Evolutionary conservation across 1,140 invertebrate species (phyloP), one percentile per base, ranked within the genome.

Genomic region (Dreissena rostriformis): DNA sequence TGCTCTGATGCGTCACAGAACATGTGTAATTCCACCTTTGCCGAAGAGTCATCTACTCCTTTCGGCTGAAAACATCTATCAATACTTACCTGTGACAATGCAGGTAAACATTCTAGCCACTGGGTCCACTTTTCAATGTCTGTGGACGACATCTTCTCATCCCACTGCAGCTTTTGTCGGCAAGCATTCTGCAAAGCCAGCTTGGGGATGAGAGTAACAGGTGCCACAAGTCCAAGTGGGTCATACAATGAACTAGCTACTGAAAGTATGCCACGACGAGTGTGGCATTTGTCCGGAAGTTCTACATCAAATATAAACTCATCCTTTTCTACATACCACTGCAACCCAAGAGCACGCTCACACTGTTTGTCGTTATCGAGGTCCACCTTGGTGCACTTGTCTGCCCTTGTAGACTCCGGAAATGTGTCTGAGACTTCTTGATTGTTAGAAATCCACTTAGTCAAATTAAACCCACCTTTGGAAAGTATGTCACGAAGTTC

Each of bases 171-270:
- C 8, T 63, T 74, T 6, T 63, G 12, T 0, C 51, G 14, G 84
- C 86, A 87, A 14, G 86, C 51, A 26, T 77, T 61, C 26, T 87
- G 82, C 24, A 86, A 28, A 17, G 87, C 67, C n/a, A 82, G 24
- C 61, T 84, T 87, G 11, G 65, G 82, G 19, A 49, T 61, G 1
- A 90, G 49, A 19, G 57, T 79, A n/a, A 81, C 80, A 7, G 84
- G 84, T 0, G 89, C 51, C 1, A 82, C 72, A 26, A 88, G 55
- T 15, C 90, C 91, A 12, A 90, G 79, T 0, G 90, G 91, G 61
- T 92, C 91, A 80, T 85, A 91, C 1, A 90, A 19, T 0, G 68
- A 66, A 52, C 73, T 74, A 2, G 82, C 81, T 15, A 76, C 55
- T 15, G 84, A 83, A 28, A 87, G 49, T 22, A 86, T 83, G 39